Evolutionary conservation across 2,888 invertebrate genomes (phyloP).

Genomic region (Meganola albula): DNA sequence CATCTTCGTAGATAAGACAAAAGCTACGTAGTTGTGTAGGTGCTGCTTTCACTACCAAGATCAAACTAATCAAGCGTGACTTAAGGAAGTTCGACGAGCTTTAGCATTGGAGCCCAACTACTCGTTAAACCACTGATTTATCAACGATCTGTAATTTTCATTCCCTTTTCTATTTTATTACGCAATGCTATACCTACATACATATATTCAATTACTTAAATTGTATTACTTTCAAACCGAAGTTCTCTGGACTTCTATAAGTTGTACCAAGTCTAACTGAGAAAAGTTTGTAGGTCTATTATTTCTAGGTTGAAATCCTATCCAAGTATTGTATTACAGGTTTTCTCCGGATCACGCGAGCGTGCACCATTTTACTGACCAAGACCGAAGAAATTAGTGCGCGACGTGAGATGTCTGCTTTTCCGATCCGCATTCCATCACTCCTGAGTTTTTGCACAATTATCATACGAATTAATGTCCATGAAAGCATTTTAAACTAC

Average conservation of each 20-base stretch:
- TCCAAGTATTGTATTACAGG: conserved; percentile 51
- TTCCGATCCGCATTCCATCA: conserved; percentile 72
- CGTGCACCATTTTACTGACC: conserved; percentile 59
- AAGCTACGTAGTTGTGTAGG: conserved; percentile 4
- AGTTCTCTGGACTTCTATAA: no score
- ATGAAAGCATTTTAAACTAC: conserved; percentile 23
- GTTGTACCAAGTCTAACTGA: no score
- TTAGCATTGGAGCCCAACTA: conserved; percentile 40
- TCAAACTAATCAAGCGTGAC: conserved; percentile 48
- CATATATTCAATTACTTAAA: no score
- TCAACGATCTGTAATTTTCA: conserved; percentile 26
- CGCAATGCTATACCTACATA: no score
- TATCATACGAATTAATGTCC: conserved; percentile 38
- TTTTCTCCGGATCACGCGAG: conserved; percentile 57
- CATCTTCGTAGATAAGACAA: no score
- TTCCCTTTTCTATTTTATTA: conserved; percentile 31
- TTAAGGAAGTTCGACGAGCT: conserved; percentile 36
- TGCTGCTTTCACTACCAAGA: conserved; percentile 42
- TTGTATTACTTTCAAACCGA: no score
- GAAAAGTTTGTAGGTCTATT: no score
- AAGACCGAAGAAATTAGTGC: conserved; percentile 69
- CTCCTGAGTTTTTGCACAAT: conserved; percentile 47
- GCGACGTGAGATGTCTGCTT: conserved; percentile 58
- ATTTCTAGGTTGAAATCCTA: conserved; percentile 20
- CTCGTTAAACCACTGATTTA: conserved; percentile 38